A percentile compares a stretch with the other conserved stretches of the same genome.
These are phyloP conservation scores for Scaptomyza cyrtandrae DNA, from an alignment of 2,888 invertebrate genomes.

Conservation along the genomic window DNA sequence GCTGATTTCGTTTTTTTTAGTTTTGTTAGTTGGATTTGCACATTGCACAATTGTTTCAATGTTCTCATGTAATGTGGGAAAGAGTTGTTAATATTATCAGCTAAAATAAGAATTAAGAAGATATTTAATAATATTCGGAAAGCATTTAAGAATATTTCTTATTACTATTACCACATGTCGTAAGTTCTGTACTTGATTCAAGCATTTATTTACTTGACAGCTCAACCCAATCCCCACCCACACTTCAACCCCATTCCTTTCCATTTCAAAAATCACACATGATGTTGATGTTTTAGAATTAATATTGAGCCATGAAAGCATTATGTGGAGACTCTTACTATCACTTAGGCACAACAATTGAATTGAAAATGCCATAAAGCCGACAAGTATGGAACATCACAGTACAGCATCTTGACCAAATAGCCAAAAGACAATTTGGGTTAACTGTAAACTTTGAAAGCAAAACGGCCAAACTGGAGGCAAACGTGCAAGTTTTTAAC, in stretches of 20 bases:
- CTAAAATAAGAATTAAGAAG: too few relatives aligned
- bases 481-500: constrained; percentile 79
- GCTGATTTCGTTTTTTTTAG: too few relatives aligned
- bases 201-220: too few relatives aligned
- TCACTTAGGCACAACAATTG: constrained; percentile 61
- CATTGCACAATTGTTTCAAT: too few relatives aligned
- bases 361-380: constrained; percentile 15
- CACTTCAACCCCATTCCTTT: neutral
- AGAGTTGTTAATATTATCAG: too few relatives aligned
- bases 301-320: constrained; percentile 67
- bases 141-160: too few relatives aligned
- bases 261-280: constrained; percentile 8
- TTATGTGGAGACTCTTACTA: constrained; percentile 62
- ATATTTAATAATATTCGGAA: too few relatives aligned
- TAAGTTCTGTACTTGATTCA: too few relatives aligned
- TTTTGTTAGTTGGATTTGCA: too few relatives aligned
- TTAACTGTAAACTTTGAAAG: constrained; percentile 72
- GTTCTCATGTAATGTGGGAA: too few relatives aligned
- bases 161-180: too few relatives aligned
- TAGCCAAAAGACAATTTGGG: constrained; percentile 75
- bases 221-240: neutral
- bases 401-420: constrained; percentile 71
- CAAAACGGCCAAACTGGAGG: constrained; percentile 46
- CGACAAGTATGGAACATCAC: constrained; percentile 11
- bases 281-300: constrained; percentile 48